Evolutionary conservation across 2,888 invertebrate genomes (phyloP).

Genomic region (Nudaria mundana): DNA sequence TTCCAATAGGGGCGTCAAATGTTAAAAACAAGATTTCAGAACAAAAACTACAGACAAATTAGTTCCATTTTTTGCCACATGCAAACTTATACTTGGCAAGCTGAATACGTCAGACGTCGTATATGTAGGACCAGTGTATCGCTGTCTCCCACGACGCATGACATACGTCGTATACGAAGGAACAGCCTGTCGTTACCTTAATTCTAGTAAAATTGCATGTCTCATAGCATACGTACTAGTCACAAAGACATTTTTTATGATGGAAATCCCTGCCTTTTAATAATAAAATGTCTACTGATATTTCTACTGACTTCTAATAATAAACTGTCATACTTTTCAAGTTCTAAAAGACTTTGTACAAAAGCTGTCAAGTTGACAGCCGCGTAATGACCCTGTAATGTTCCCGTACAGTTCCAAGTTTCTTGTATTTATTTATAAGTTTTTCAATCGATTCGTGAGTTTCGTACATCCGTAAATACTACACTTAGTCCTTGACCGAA

Average conservation of each 20-base stretch:
- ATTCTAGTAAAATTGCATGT: not conserved
- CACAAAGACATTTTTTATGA: not conserved
- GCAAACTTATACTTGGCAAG: too few relatives aligned
- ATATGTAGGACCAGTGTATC: too few relatives aligned
- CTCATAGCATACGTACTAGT: not conserved
- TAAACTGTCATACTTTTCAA: constrained; percentile 20
- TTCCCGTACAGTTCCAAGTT: too few relatives aligned
- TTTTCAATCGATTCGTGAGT: constrained; percentile 30
- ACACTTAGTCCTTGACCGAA: constrained; percentile 47
- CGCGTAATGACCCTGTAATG: constrained; percentile 19
- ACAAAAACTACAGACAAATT: too few relatives aligned
- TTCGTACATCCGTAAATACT: constrained; percentile 30
- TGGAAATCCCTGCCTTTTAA: constrained; percentile 13
- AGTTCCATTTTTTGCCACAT: too few relatives aligned
- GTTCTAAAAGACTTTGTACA: constrained; percentile 22
- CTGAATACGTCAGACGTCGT: too few relatives aligned
- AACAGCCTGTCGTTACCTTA: too few relatives aligned
- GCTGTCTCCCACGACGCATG: too few relatives aligned
- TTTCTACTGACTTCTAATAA: too few relatives aligned
- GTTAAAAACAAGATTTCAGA: too few relatives aligned
- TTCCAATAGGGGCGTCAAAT: not conserved
- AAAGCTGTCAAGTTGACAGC: constrained; percentile 28
- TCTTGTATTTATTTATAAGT: constrained; percentile 36
- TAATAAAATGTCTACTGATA: too few relatives aligned
- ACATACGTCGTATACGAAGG: too few relatives aligned